Conservation (phyloP, 2,797 vertebrate species). For the Pteropus rufus region DNA sequence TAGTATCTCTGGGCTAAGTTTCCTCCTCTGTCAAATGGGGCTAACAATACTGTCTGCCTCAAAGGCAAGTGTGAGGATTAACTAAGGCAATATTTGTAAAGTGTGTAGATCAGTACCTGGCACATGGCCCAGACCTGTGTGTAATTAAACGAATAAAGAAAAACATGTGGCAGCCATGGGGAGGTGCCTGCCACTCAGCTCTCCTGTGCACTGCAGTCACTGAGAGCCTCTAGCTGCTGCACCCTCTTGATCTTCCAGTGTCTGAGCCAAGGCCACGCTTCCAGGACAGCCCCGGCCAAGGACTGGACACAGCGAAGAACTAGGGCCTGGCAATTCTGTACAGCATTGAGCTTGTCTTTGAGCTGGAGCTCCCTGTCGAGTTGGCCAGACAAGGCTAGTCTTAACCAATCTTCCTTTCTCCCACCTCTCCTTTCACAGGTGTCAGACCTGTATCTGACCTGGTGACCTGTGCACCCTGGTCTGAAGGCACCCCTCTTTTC, state of each 20-base stretch:
- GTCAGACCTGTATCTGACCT: not conserved
- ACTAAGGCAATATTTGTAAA: not conserved
- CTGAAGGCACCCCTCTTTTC: not conserved
- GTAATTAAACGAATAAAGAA: slow-evolving; percentile 35
- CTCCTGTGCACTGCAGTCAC: not conserved
- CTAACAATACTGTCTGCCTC: not conserved
- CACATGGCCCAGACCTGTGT: slow-evolving; percentile 25
- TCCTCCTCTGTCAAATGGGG: not conserved
- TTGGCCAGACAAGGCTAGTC: not conserved
- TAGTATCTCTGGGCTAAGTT: not conserved
- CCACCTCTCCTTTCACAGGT: not conserved
- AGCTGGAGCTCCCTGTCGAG: not conserved
- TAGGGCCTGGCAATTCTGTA: not conserved
- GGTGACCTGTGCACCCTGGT: not conserved
- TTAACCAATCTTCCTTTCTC: not conserved
- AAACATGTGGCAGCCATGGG: not conserved
- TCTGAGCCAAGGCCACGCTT: not conserved
- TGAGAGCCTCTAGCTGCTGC: not conserved
- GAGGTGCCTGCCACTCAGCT: not conserved
- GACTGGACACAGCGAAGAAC: not conserved
- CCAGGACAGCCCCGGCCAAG: no score
- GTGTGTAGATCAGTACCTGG: not conserved
- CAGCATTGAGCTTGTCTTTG: not conserved
- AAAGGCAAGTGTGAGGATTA: not conserved
- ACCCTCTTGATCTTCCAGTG: not conserved